phyloP scores from a whole-genome alignment of 2,888 invertebrate species.

The Latheticus oryzae region DNA sequence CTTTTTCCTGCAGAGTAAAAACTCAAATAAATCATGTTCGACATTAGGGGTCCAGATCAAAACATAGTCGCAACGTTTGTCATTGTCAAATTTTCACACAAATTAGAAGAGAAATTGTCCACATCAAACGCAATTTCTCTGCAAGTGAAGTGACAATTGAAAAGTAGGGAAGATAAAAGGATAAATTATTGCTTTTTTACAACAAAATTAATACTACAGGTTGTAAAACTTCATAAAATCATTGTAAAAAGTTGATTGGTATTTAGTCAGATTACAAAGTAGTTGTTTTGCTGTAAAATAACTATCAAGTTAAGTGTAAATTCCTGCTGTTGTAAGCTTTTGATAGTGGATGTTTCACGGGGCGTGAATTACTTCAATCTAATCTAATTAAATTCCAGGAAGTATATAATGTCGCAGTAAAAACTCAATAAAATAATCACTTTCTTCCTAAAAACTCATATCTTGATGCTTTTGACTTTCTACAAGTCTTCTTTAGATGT shows the following conservation, averaged over 20 bases:
- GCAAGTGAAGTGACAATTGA: constrained; percentile 9
- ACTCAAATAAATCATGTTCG: constrained; percentile 32
- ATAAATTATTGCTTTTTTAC: too few relatives aligned
- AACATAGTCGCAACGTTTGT: constrained; percentile 18
- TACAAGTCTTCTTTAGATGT: background rate
- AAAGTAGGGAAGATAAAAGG: background rate
- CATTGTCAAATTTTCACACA: constrained; percentile 19
- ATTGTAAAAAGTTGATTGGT: too few relatives aligned
- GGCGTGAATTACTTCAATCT: too few relatives aligned
- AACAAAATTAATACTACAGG: too few relatives aligned
- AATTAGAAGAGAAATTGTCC: constrained; percentile 2
- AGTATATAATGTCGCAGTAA: background rate
- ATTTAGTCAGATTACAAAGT: too few relatives aligned
- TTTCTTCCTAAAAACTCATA: too few relatives aligned
- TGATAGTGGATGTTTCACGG: too few relatives aligned
- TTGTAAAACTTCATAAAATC: constrained; percentile 17
- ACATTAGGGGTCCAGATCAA: constrained; percentile 32
- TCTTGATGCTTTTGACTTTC: too few relatives aligned
- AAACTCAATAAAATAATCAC: background rate
- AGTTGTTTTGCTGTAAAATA: constrained; percentile 1
- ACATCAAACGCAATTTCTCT: constrained; percentile 14
- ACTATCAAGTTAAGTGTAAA: constrained; percentile 7
- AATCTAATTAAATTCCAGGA: constrained; percentile 13
- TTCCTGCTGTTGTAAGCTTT: too few relatives aligned
- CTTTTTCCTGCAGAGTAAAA: constrained; percentile 20